These are phyloP conservation scores for Suncus etruscus DNA, from an alignment of 2,113 vertebrate genomes.

Conservation along the genomic window DNA sequence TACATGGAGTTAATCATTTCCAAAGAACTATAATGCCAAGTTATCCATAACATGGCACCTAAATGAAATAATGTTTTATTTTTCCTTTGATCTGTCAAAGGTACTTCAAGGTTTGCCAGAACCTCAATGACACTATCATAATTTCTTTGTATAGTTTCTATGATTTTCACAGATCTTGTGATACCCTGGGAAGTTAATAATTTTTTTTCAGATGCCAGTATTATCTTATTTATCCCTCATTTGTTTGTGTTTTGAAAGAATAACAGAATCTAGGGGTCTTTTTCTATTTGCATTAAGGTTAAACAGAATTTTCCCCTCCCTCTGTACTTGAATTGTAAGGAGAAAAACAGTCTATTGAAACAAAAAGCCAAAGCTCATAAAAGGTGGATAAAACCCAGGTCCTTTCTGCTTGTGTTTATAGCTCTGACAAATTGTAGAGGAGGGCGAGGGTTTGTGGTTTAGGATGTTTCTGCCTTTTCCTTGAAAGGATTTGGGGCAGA, in stretches of 20 bases:
- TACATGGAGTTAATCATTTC: slow-evolving; percentile 81
- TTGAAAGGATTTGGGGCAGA: slow-evolving; percentile 19
- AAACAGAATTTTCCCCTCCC: background rate
- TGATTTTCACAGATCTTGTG: slow-evolving; percentile 50
- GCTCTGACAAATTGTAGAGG: background rate
- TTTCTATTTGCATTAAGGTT: slow-evolving; percentile 58
- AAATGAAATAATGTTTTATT: slow-evolving; percentile 77
- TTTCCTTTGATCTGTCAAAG: slow-evolving; percentile 79
- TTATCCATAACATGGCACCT: slow-evolving; percentile 73
- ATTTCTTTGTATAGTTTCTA: slow-evolving; percentile 57
- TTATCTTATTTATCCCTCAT: slow-evolving; percentile 49
- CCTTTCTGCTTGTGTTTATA: background rate
- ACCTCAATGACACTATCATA: slow-evolving; percentile 53
- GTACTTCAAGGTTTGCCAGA: slow-evolving; percentile 67
- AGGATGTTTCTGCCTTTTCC: slow-evolving; percentile 43
- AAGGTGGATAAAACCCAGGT: background rate
- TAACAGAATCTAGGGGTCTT: background rate
- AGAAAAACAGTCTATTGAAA: slow-evolving; percentile 48
- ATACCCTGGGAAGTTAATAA: slow-evolving; percentile 47
- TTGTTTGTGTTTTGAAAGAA: slow-evolving; percentile 50
- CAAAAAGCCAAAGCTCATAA: background rate
- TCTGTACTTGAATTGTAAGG: background rate
- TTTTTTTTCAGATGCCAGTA: slow-evolving; percentile 45
- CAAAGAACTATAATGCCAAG: slow-evolving; percentile 72
- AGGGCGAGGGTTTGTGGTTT: background rate